Base-by-base conservation (phyloP, 2,888 invertebrate species). In the Athetis lepigone region DNA sequence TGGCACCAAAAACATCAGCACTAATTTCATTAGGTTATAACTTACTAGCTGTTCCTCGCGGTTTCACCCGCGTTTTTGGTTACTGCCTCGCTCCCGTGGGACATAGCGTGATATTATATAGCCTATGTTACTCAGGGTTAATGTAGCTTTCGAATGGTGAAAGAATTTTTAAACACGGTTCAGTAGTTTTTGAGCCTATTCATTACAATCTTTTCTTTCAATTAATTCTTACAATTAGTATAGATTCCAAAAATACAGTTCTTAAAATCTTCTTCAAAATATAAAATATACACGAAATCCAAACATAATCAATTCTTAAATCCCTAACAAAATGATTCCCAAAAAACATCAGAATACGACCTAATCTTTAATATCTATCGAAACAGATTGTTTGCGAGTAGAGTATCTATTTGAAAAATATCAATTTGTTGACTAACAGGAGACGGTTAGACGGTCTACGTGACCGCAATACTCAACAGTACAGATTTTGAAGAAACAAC, bases 341-440 rank as follows among this genome's bases (percentile, higher is more conserved):
- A 16, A 54, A 39, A 39, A 52, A 43, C 19, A 51, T 37, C 9
- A 18, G 9, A 54, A 45, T 27, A 46, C 13, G 33, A n/a, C n/a
- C n/a, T 36, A 57, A 70, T 67, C 43, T 57, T 56, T 66, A 67
- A 68, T 75, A 76, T 66, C 55, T 68, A 71, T 54, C 55, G 62
- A 60, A 78, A 68, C 65, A 81, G 84, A 85, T 82, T 85, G 85
- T 88, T 88, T 86, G 83, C 81, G 66, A 69, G 79, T 73, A 71
- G 73, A 83, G 61, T 60, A 70, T 61, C 84, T 89, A 85, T 90
- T 85, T 87, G 88, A 88, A 92, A 90, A 92, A 92, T 92, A 92
- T 92, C 91, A 92, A 92, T 92, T 92, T 91, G 90, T 88, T 85
- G 84, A 85, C 84, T 88, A 89, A 88, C 89, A 86, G 81, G 85